Conservation (phyloP, 2,797 vertebrate species). For the Rhabdophis nuchalis region DNA sequence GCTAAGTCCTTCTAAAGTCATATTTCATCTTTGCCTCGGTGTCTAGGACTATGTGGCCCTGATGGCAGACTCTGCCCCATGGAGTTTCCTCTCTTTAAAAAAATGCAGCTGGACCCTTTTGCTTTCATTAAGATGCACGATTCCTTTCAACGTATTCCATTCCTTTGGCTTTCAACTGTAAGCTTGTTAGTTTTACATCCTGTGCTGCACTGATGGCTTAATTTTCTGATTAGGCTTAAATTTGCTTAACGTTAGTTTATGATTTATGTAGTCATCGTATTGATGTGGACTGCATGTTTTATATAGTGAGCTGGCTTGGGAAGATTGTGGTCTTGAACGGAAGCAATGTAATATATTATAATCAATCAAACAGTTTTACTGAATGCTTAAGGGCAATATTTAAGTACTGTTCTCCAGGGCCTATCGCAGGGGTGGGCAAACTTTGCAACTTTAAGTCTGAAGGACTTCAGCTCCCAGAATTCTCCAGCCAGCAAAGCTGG, state of each 20-base stretch:
- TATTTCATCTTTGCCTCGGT: neutral
- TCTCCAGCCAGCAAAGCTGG: too few species aligned
- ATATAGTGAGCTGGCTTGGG: neutral
- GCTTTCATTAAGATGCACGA: neutral
- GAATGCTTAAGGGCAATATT: neutral
- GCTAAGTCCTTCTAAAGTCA: neutral
- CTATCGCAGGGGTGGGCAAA: too few species aligned
- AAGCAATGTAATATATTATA: neutral
- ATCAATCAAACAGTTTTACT: neutral
- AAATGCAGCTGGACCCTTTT: neutral
- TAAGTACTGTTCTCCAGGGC: too few species aligned
- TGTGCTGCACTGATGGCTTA: neutral
- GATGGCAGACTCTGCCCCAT: neutral
- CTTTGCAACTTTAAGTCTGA: too few species aligned
- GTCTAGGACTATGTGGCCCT: neutral
- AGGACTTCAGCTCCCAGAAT: too few species aligned
- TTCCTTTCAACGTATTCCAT: neutral
- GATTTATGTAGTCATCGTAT: neutral
- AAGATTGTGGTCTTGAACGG: neutral
- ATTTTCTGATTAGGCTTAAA: neutral
- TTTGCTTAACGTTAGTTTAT: neutral
- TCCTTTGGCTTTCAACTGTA: neutral
- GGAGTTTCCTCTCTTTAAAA: neutral
- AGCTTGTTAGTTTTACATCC: neutral
- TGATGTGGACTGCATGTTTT: neutral